Evolutionary conservation across 2,113 vertebrate genomes (phyloP), one percentile per base, ranked within the genome.

Genomic region (Hypomesus transpacificus): DNA sequence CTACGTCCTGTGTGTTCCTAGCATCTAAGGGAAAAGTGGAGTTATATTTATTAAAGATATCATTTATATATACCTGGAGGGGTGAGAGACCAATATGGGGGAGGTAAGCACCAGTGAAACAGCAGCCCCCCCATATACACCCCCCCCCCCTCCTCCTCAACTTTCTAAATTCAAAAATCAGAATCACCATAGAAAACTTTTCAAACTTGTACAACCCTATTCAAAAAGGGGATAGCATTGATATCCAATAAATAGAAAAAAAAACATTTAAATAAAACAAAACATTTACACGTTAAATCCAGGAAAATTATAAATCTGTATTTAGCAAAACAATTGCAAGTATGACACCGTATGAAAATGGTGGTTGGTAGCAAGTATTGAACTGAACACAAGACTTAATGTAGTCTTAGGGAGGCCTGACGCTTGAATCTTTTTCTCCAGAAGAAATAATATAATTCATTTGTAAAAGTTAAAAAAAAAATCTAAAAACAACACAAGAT

Each of bases 211-310:
- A 89, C 82, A 88, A 84, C 78, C 78, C 85, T 68, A 77, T 80
- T 39, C 75, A 87, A 88, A 87, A 75, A 81, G 77, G 75, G 80
- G 84, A 88, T 74, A 88, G 87, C 83, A 81, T 82, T 85, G 69
- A 88, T 84, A 88, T 88, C 84, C 86, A 92, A 92, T 92, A 92
- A 92, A 93, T 91, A 91, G 83, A 89, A 76, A 73, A 84, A 46
- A 46, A 89, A 88, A 77, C 86, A 85, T 83, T 89, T 89, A 91
- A 89, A 89, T 89, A 70, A 68, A 80, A 77, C 71, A 28, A 86
- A 68, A 50, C 64, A 85, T 80, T 90, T 89, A 87, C 89, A 84
- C 77, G 76, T 63, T 67, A 81, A 79, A 68, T 74, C 66, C 69
- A 75, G 68, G 51, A 77, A 81, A 82, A 82, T 75, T 73, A 74